A percentile compares a stretch with the other conserved stretches of the same genome.
Conservation (phyloP, 2,113 vertebrate species). For the Xiphias gladius region DNA sequence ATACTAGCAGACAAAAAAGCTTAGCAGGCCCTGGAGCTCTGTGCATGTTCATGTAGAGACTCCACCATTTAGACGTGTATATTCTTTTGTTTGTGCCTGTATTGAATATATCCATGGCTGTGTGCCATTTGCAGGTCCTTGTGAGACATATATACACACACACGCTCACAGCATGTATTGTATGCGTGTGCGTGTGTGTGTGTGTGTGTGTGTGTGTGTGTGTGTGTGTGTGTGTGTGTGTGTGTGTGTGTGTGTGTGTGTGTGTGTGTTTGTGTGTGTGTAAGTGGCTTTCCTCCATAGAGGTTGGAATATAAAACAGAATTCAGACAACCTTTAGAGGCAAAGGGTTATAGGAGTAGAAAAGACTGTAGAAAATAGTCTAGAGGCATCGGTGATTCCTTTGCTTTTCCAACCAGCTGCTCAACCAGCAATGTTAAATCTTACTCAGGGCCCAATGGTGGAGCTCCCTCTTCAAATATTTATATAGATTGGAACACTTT, state of each 20-base stretch:
- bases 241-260: background rate
- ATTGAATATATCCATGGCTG: background rate
- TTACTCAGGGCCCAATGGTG: background rate
- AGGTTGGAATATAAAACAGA: conserved; percentile 40
- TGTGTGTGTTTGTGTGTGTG: background rate
- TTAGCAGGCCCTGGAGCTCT: conserved; percentile 19
- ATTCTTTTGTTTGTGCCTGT: conserved; percentile 3
- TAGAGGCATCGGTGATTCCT: conserved; percentile 38
- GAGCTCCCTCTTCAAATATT: background rate
- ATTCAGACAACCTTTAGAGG: conserved; percentile 50
- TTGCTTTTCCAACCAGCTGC: conserved; percentile 59
- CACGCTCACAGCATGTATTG: too few relatives aligned
- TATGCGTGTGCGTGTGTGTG: too few relatives aligned
- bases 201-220: background rate
- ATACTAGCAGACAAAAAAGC: conserved; percentile 37
- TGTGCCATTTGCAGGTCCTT: conserved; percentile 10
- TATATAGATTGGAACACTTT: conserved; percentile 2
- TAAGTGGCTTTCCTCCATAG: conserved; percentile 21
- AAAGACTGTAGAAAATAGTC: conserved; percentile 62
- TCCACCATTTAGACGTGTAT: background rate
- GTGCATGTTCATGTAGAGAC: conserved; percentile 1
- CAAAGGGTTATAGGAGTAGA: conserved; percentile 57
- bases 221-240: background rate
- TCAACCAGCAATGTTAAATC: conserved; percentile 41
- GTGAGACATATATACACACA: background rate